These are phyloP conservation scores for Characodon lateralis DNA, from an alignment of 2,797 vertebrate genomes.

Conservation along the genomic window DNA sequence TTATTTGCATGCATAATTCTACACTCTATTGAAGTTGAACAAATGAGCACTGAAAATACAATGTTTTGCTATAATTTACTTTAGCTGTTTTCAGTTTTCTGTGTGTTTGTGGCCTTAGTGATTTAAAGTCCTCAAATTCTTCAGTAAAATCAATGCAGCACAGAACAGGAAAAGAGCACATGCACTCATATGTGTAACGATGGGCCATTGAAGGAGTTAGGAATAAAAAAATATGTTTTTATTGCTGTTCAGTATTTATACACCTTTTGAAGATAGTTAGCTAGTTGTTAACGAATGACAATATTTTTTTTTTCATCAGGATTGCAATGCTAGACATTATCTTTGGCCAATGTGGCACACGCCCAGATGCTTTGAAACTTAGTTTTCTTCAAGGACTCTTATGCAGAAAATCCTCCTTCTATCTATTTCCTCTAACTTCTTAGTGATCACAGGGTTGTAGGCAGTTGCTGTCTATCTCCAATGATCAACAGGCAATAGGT, in stretches of 20 bases:
- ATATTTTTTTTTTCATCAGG: not conserved
- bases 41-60: not conserved
- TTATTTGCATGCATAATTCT: not conserved
- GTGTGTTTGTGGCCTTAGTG: too few relatives aligned
- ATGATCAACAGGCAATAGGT: not conserved
- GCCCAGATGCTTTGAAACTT: too few relatives aligned
- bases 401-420: not conserved
- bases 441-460: not conserved
- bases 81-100: not conserved
- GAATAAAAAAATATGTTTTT: too few relatives aligned
- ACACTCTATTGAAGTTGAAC: not conserved
- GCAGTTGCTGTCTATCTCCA: not conserved
- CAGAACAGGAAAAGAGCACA: not conserved
- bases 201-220: not conserved
- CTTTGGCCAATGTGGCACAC: too few relatives aligned
- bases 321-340: too few relatives aligned
- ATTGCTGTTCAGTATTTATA: too few relatives aligned
- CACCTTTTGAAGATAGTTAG: too few relatives aligned
- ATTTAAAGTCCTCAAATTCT: not conserved
- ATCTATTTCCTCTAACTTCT: not conserved
- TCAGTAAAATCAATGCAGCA: not conserved
- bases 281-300: too few relatives aligned
- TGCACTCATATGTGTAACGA: not conserved
- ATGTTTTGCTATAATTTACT: not conserved
- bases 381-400: too few relatives aligned